Conservation (phyloP, 2,113 vertebrate species). For the Saccopteryx bilineata region DNA sequence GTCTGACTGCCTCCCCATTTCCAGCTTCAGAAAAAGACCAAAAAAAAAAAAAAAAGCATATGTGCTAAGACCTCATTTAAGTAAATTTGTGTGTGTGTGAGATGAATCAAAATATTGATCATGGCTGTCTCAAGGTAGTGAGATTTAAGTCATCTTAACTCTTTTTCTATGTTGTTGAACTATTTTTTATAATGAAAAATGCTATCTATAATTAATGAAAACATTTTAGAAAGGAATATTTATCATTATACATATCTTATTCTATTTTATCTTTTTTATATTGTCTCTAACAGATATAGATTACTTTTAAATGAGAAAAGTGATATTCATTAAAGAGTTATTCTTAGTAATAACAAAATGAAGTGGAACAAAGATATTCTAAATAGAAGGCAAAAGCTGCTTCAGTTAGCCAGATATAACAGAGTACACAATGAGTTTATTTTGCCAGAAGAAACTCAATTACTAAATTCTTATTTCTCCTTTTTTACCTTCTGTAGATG, state of each 20-base stretch:
- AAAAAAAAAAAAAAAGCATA: not conserved
- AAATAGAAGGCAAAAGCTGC: not conserved
- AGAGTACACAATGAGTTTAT: not conserved
- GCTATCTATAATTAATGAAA: constrained; percentile 20
- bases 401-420: not conserved
- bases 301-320: constrained; percentile 41
- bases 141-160: not conserved
- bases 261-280: constrained; percentile 43
- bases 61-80: not conserved
- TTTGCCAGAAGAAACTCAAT: constrained; percentile 33
- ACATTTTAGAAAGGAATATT: not conserved
- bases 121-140: not conserved
- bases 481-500: not conserved
- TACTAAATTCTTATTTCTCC: not conserved
- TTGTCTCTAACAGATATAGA: not conserved
- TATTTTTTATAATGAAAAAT: constrained; percentile 22
- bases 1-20: too few species aligned
- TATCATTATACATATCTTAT: not conserved
- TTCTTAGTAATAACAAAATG: constrained; percentile 41
- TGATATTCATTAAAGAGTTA: not conserved
- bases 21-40: too few species aligned
- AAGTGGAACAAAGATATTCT: not conserved
- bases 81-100: not conserved
- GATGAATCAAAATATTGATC: not conserved
- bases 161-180: constrained; percentile 22